Base-by-base conservation (phyloP, 1,140 invertebrate species). In the Pentalonia nigronervosa region DNA sequence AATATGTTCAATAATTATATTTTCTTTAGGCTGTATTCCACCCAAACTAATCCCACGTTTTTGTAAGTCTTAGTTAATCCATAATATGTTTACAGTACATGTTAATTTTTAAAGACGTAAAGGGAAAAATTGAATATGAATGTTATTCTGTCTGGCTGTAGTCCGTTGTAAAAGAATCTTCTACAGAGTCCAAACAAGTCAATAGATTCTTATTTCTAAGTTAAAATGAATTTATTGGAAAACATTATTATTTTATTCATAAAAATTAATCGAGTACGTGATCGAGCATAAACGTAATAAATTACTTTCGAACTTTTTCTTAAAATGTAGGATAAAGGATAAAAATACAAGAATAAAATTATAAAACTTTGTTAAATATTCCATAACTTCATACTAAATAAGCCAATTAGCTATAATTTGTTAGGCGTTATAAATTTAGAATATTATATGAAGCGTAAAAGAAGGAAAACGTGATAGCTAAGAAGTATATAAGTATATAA, bases 81-180 rank as follows among this genome's bases (percentile, higher is more conserved):
- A 53, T 53, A 53, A 25, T 23, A 88, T 25, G 21, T 89, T 34
- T 89, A 36, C 7, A 21, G n/a, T 36, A 89, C 20, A 89, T 89
- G 36, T 89, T 89, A 89, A 89, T 89, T 88, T 36, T 89, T 34
- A 50, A 7, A 50, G 47, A 88, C 50, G 47, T 34, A 7, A 50
- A 88, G 36, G 30, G 41, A 36, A 53, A 23, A 89, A 30, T 34
- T 89, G 36, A 89, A 56, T 23, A 89, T 89, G 56, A 56, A 56
- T 41, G 36, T 56, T 89, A 89, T 89, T 41, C 30, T 89, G 88
- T 89, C 34, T 89, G 88, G 88, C 88, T 89, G 88, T 41, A 89
- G 88, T 56, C 88, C 50, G 34, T 56, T 89, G 34, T 89, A 89
- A 25, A 89, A 89, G 34, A 89, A 56, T 89, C 48, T 53, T 89